Evolutionary conservation across 1,140 invertebrate genomes (phyloP), one percentile per base, ranked within the genome.

Genomic region (Leptoteleia sp.): DNA sequence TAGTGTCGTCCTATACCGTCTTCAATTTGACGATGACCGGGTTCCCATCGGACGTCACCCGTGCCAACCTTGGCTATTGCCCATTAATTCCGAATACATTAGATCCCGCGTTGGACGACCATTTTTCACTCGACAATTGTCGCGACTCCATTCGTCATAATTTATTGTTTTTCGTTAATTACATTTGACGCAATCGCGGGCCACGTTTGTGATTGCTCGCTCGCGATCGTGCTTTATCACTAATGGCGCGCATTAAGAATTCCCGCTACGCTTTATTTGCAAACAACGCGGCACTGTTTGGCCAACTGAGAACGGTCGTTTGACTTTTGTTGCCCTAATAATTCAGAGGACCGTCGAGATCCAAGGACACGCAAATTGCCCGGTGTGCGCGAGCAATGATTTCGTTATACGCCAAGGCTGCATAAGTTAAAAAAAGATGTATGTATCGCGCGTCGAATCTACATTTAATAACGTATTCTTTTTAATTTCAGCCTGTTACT

Each of bases 321-420:
- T 65, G 64, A 81, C 70, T 77, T 62, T 72, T 64, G 73, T 77
- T 75, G 70, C 61, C 22, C 62, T 37, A 71, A 75, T 76, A 76
- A 75, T 78, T 77, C 54, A 55, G 47, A 70, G 61, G 78, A 67
- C 54, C 54, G 54, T 47, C 35, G 43, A 54, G 55, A 62, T 59
- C 52, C 47, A 76, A 76, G 70, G 70, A 22, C 68, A 33, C 16
- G 29, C 27, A 50, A 72, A 70, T 71, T 67, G 48, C 47, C 37
- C 38, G 45, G 55, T 38, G 57, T 65, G 9, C 9, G 43, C 31
- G n/a, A n/a, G 22, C 43, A 62, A 55, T 37, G 47, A 68, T 62
- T 62, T 70, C 70, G 47, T n/a, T 48, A 16, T 25, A 19, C 11
- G 25, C 42, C 59, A 62, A 75, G 64, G 65, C 31, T 38, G 37